phyloP scores from a whole-genome alignment of 2,113 vertebrate genomes.

The Mesitornis unicolor region DNA sequence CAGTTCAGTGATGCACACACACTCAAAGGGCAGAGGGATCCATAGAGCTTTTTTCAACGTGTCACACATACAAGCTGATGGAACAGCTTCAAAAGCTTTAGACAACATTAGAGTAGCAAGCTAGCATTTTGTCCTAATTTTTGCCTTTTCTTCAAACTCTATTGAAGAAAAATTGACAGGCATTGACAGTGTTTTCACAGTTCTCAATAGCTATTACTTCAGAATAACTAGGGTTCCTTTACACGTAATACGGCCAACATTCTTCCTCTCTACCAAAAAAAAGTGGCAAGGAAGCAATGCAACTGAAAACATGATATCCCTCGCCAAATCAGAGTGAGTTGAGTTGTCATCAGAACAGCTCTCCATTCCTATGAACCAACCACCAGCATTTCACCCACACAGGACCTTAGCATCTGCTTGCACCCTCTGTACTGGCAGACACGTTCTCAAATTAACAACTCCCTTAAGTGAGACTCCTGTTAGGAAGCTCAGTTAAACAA shows the following conservation, averaged over 20 bases:
- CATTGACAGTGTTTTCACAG: not conserved
- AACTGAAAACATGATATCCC: fast-evolving
- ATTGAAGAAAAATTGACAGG: not conserved
- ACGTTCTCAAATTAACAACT: not conserved
- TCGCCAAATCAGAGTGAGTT: not conserved
- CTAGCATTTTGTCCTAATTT: not conserved
- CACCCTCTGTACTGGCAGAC: not conserved
- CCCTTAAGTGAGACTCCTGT: fast-evolving
- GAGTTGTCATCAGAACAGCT: too few species aligned
- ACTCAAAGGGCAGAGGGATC: not conserved
- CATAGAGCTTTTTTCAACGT: too few species aligned
- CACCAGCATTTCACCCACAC: not conserved
- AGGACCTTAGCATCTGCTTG: not conserved
- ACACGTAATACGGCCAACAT: not conserved
- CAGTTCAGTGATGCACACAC: not conserved
- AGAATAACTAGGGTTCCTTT: not conserved
- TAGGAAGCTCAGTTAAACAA: not conserved
- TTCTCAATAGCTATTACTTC: not conserved
- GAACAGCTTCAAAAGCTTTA: not conserved
- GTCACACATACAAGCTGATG: not conserved
- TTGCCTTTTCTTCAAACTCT: not conserved
- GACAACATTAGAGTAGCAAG: not conserved
- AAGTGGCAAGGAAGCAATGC: not conserved
- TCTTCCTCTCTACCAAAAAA: not conserved
- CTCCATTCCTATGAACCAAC: not conserved